These are phyloP conservation scores for Aspidiotus rigidus DNA, from an alignment of 2,888 invertebrate species.

Conservation along the genomic window DNA sequence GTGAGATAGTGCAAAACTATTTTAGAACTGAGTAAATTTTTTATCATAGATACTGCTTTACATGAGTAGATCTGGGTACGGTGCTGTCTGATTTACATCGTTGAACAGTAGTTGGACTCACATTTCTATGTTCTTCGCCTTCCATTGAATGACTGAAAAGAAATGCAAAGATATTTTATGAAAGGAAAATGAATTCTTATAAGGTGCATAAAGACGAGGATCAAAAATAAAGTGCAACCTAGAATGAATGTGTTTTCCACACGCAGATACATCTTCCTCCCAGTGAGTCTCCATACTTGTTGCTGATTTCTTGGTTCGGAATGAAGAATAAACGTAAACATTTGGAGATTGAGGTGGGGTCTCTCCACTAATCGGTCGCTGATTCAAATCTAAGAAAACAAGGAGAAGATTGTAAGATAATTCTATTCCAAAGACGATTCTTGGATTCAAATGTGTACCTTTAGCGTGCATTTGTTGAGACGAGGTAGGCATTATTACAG, in stretches of 20 bases:
- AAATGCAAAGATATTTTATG: too few species aligned
- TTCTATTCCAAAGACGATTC: background rate
- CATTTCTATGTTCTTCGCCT: slow-evolving; percentile 5
- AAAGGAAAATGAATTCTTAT: background rate
- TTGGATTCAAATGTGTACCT: slow-evolving; percentile 45
- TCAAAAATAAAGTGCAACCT: slow-evolving; percentile 1
- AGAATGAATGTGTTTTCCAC: slow-evolving; percentile 4
- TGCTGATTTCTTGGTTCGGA: slow-evolving; percentile 39
- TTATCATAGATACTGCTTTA: background rate
- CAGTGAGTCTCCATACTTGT: slow-evolving; percentile 57
- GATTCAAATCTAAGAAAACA: slow-evolving; percentile 18
- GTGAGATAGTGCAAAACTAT: too few species aligned
- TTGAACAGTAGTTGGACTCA: background rate
- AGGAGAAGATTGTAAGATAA: background rate
- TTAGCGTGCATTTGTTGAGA: slow-evolving; percentile 54
- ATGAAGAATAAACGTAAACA: slow-evolving; percentile 33
- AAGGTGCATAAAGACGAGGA: background rate
- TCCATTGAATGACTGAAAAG: slow-evolving; percentile 13
- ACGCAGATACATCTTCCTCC: slow-evolving; percentile 51
- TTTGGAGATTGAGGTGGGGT: slow-evolving; percentile 26
- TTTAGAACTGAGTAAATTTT: too few species aligned
- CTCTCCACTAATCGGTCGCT: slow-evolving; percentile 30
- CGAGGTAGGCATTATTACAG: slow-evolving; percentile 60
- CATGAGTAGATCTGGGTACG: slow-evolving; percentile 14
- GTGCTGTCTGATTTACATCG: slow-evolving; percentile 54